Evolutionary conservation across 1,140 invertebrate genomes (phyloP), one percentile per base, ranked within the genome.

Genomic region (Ectropis grisescens): DNA sequence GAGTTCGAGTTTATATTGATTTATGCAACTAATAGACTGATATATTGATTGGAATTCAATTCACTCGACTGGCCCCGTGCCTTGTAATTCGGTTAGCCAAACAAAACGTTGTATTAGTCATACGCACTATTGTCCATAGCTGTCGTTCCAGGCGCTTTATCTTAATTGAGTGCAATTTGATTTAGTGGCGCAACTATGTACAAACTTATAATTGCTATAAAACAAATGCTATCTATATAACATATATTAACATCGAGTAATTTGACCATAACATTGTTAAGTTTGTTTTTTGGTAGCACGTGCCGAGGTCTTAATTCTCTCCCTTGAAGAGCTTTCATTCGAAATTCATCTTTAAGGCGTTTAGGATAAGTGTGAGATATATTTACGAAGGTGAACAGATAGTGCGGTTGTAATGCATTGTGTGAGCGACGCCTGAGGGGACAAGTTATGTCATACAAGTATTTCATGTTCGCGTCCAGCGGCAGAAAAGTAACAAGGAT

Each of bases 121-220:
- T 67, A 75, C 65, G 52, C 40, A 51, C 56, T 57, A 79, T 71
- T 79, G 74, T 79, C 58, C 56, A 48, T 47, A 51, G 64, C 67
- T 70, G 68, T 75, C 68, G 59, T 49, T 57, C 44, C 58, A 42
- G 46, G 48, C 53, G 68, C 61, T 74, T 79, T 79, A 79, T 79
- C 74, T 75, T 79, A 79, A 79, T 79, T 79, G 74, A 75, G 66
- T 67, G 58, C 58, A 54, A 62, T 79, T 75, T 75, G 70, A 79
- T 79, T 79, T 74, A 79, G 58, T 69, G 44, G 57, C 50, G 47
- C 56, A 49, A 59, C 48, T 27, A 35, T 22, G 37, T 27, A 40
- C 52, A 29, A 58, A 59, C 22, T 42, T 42, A 38, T 12, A 26
- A 33, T 36, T 41, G 31, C 32, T 11, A 14, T 15, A 39, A 35